These are phyloP conservation scores for Leptatherina wallacei DNA, from an alignment of 2,797 vertebrate genomes.

Conservation along the genomic window DNA sequence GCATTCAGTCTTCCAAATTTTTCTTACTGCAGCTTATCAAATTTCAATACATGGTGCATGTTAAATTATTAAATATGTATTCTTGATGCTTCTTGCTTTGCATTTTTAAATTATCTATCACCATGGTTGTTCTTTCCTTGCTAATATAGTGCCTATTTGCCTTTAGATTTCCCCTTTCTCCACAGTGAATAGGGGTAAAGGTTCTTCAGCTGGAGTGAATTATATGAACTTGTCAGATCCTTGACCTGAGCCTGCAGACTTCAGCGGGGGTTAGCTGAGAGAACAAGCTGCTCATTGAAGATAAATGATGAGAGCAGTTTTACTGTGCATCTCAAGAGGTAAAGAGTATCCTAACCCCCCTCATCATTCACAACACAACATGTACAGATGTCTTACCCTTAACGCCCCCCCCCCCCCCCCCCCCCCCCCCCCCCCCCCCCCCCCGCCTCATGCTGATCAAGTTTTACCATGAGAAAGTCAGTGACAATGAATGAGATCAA, in stretches of 20 bases:
- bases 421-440: conserved; percentile 68
- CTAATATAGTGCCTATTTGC: background rate
- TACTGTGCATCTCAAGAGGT: conserved; percentile 29
- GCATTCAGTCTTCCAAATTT: conserved; percentile 19
- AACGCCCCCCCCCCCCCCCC: conserved; percentile 63
- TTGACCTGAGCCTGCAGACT: conserved; percentile 10
- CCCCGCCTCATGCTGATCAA: conserved; percentile 45
- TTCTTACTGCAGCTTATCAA: conserved; percentile 9
- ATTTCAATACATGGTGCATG: background rate
- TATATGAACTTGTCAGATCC: conserved; percentile 25
- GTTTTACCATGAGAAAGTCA: conserved; percentile 60
- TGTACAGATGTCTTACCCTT: conserved; percentile 3
- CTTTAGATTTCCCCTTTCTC: background rate
- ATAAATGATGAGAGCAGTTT: conserved; percentile 26
- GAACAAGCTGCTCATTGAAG: conserved; percentile 23
- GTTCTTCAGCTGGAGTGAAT: conserved; percentile 36
- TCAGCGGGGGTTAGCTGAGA: conserved; percentile 22
- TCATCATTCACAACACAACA: conserved; percentile 5
- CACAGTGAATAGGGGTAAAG: background rate
- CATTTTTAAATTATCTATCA: background rate
- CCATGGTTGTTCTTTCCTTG: background rate
- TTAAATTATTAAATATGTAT: conserved; percentile 49
- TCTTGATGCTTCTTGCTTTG: conserved; percentile 12
- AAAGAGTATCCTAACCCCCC: conserved; percentile 10
- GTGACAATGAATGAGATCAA: conserved; percentile 67